Percentiles rank a stretch among this genome's conserved stretches.
These are phyloP conservation scores for Rhinoptilus africanus DNA, from an alignment of 2,113 vertebrate species.

Conservation along the genomic window DNA sequence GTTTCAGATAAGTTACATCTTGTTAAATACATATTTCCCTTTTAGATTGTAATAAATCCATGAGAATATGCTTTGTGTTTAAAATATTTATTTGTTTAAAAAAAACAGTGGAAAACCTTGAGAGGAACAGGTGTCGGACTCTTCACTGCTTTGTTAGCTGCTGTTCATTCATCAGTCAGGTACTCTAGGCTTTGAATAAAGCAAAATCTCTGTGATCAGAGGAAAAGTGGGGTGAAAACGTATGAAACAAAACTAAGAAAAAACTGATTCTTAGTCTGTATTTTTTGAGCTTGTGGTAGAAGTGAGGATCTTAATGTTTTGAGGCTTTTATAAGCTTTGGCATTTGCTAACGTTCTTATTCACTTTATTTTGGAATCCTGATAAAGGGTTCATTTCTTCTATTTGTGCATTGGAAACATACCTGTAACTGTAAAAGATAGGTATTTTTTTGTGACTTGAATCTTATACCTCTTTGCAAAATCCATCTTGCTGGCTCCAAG, in stretches of 20 bases:
- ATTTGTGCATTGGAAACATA: not conserved
- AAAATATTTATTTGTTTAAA: not conserved
- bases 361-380: conserved; percentile 3
- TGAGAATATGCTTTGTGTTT: not conserved
- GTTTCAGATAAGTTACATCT: not conserved
- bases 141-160: not conserved
- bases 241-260: not conserved
- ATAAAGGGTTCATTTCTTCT: conserved; percentile 22
- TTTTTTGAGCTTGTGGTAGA: not conserved
- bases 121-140: not conserved
- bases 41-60: not conserved
- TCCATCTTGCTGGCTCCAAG: not conserved
- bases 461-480: not conserved
- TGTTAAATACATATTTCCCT: not conserved
- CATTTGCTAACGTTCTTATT: not conserved
- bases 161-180: not conserved
- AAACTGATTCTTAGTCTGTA: not conserved
- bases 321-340: not conserved
- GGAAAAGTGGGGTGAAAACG: not conserved
- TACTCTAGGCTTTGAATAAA: not conserved
- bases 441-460: conserved; percentile 13
- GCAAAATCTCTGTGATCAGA: not conserved
- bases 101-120: not conserved
- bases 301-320: not conserved
- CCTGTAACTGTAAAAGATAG: not conserved